phyloP scores from a whole-genome alignment of 2,797 vertebrate species.

The Eulemur mongoz region DNA sequence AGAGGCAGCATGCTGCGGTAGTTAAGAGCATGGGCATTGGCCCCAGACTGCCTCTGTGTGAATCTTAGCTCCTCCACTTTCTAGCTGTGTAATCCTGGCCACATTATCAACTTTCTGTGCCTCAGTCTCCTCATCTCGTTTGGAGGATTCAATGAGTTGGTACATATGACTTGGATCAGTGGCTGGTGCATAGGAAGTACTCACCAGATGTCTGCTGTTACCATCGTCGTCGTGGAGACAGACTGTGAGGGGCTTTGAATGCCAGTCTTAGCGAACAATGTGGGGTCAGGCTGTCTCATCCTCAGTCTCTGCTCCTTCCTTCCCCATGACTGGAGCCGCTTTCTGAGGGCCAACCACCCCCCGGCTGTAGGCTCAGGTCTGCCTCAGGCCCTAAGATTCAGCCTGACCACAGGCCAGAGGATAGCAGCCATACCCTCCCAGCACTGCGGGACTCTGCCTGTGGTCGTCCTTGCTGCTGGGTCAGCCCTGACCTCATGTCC shows the following conservation, averaged over 20 bases:
- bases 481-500: neutral
- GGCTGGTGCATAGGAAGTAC: neutral
- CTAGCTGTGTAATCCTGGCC: neutral
- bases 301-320: neutral
- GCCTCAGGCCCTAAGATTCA: neutral
- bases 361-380: neutral
- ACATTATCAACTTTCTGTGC: neutral
- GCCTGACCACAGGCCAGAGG: neutral
- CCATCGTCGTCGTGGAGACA: neutral
- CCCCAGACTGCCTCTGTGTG: neutral
- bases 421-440: neutral
- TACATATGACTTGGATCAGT: neutral
- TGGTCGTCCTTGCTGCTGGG: neutral
- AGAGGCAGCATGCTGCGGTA: neutral
- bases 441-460: neutral
- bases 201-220: neutral
- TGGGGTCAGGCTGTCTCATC: neutral
- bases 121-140: neutral
- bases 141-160: neutral
- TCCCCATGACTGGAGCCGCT: neutral
- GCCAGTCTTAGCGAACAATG: neutral
- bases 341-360: neutral
- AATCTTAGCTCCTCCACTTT: neutral
- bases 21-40: neutral
- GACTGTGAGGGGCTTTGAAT: neutral